Evolutionary conservation across 2,797 vertebrate species (phyloP).

Genomic region (Betta splendens): DNA sequence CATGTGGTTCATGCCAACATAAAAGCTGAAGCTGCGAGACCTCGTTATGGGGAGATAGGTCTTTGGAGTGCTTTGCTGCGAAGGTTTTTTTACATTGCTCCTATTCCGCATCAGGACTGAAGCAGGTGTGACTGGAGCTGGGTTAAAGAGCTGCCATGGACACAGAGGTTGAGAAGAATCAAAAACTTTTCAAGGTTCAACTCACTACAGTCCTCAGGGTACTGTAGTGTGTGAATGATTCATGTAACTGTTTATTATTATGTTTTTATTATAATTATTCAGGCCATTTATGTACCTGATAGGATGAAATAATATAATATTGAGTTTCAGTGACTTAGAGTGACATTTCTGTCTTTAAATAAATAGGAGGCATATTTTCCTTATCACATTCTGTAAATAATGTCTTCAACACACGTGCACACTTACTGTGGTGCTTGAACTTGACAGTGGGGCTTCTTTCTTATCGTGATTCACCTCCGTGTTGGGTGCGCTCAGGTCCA

Average conservation of each 20-base stretch:
- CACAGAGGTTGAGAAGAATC: constrained; percentile 3
- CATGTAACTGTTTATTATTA: no score
- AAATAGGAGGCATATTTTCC: not conserved
- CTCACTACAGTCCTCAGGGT: no score
- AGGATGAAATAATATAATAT: no score
- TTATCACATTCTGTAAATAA: not conserved
- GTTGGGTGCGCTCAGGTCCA: constrained; percentile 59
- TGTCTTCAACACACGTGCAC: not conserved
- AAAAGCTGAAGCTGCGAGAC: constrained; percentile 58
- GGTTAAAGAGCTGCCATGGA: constrained; percentile 61
- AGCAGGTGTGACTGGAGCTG: constrained; percentile 62
- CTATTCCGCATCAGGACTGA: constrained; percentile 77
- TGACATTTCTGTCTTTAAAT: not conserved
- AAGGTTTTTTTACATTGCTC: constrained; percentile 63
- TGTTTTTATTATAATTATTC: no score
- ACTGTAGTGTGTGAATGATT: no score
- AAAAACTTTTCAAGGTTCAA: not conserved
- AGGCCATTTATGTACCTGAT: no score
- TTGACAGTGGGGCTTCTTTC: constrained; percentile 31
- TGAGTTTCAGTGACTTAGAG: not conserved
- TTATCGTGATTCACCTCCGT: constrained; percentile 15
- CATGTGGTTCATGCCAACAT: constrained; percentile 54
- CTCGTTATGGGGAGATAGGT: constrained; percentile 50
- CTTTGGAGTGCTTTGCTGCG: constrained; percentile 41
- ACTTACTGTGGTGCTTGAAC: constrained; percentile 66